phyloP scores from a whole-genome alignment of 1,140 invertebrate genomes.

The Tachypleus tridentatus region DNA sequence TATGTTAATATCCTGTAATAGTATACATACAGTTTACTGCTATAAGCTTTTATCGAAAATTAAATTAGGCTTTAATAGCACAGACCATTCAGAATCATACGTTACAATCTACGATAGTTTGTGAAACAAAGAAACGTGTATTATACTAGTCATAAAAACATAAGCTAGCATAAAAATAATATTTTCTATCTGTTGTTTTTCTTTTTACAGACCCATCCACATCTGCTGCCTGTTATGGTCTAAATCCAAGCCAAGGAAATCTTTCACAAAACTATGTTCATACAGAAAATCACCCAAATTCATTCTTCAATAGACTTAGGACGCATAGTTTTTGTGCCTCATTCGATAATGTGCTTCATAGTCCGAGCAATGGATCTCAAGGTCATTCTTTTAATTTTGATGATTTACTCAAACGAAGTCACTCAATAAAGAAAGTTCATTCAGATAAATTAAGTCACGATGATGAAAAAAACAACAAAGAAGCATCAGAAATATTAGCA shows the following conservation, averaged over 20 bases:
- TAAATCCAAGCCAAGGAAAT: constrained; percentile 17
- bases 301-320: constrained; percentile 9
- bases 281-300: constrained; percentile 17
- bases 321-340: constrained; percentile 13
- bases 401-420: constrained; percentile 51
- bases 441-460: neutral
- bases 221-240: constrained; percentile 18
- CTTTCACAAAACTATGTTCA: constrained; percentile 18
- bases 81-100: neutral
- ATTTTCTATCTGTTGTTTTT: neutral
- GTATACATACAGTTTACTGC: too few relatives aligned
- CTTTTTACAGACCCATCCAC: constrained; percentile 20
- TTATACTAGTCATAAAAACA: neutral
- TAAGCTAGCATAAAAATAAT: too few relatives aligned
- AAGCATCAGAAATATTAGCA: constrained; percentile 43
- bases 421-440: constrained; percentile 36
- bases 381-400: constrained; percentile 63
- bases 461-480: constrained; percentile 49
- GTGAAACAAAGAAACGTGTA: too few relatives aligned
- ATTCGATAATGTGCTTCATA: constrained; percentile 1
- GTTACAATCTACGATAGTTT: too few relatives aligned
- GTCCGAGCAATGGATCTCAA: constrained; percentile 9
- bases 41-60: neutral
- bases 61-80: neutral
- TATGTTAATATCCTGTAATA: too few relatives aligned